Evolutionary conservation across 2,113 vertebrate species (phyloP), one percentile per base, ranked within the genome.

Genomic region (Sander lucioperca): DNA sequence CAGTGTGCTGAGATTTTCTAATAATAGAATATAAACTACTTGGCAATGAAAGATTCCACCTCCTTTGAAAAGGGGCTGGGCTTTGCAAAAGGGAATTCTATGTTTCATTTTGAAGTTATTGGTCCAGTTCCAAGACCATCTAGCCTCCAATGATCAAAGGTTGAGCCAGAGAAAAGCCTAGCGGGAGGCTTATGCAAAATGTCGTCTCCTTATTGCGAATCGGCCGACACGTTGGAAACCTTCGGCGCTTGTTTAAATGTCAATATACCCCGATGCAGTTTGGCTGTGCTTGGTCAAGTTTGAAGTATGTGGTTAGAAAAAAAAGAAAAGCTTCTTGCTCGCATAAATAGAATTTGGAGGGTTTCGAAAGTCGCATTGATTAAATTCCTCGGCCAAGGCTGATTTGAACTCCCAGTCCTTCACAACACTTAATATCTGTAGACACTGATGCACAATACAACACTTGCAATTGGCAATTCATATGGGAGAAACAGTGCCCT

Each of bases 61-160:
- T 91, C 90, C 85, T 90, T 82, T 89, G 75, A 78, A 85, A 90
- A 43, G 74, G 81, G 88, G 77, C 39, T 59, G 80, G 84, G 64
- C 83, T 82, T 68, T 83, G 87, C 79, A 82, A 77, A 87, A 89
- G 89, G 90, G 87, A 91, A 91, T 94, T 94, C 90, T 88, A 92
- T 91, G 91, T 93, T 95, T 96, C 93, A 91, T 95, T 95, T 94
- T 86, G 94, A 93, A 93, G 92, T 93, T 93, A 91, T 92, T 95
- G 95, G 94, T 94, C 83, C 92, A 88, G 85, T 93, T 95, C 94
- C 95, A 95, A 94, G 85, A 87, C 79, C 89, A 88, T 95, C 86
- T 64, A 88, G 91, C 93, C 93, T 94, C 87, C 93, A 93, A 66
- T 92, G 94, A 96, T 96, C 95, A 96, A 95, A 95, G 94, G 93